phyloP scores from a whole-genome alignment of 1,140 invertebrate genomes.

The Hyles vespertilio region DNA sequence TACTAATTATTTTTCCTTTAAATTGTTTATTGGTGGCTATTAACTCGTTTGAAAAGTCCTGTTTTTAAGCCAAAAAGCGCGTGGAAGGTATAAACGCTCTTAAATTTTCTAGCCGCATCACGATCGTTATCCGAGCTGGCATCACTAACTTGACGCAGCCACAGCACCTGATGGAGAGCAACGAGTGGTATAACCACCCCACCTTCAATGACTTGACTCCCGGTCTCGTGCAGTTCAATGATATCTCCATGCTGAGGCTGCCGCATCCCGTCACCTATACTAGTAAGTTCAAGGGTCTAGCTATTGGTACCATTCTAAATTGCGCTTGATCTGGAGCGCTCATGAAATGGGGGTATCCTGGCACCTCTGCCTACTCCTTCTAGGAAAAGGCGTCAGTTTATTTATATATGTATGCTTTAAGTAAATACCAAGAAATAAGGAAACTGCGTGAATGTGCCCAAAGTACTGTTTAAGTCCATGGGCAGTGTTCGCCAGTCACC shows the following conservation, averaged over 20 bases:
- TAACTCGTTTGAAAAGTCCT: no score
- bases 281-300: constrained; percentile 27
- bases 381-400: no score
- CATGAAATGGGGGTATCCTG: neutral
- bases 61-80: no score
- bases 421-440: no score
- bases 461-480: no score
- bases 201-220: constrained; percentile 34
- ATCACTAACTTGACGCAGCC: constrained; percentile 32
- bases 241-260: constrained; percentile 42
- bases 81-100: no score
- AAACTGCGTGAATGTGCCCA: no score
- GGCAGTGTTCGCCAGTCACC: no score
- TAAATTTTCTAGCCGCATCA: constrained; percentile 31
- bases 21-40: no score
- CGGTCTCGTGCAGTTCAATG: constrained; percentile 41
- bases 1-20: no score
- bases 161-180: constrained; percentile 38
- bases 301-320: neutral
- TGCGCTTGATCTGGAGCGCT: neutral
- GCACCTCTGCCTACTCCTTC: no score
- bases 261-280: constrained; percentile 28
- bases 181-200: constrained; percentile 49
- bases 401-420: no score
- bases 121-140: constrained; percentile 44